Evolutionary conservation across 2,797 vertebrate species (phyloP).

Genomic region (Catostomus latipinnis): DNA sequence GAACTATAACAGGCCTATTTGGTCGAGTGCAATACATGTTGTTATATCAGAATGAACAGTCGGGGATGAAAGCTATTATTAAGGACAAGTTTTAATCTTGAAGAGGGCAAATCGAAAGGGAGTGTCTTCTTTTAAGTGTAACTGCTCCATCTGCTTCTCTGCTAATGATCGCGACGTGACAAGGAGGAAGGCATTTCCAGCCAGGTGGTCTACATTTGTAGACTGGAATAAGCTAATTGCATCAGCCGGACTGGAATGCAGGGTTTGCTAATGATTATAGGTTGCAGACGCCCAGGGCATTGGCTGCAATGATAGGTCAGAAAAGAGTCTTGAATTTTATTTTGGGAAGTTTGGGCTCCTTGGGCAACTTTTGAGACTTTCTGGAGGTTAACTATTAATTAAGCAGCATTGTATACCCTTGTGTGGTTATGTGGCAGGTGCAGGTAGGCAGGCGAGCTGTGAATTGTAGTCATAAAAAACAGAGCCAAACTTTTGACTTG

Average conservation of each 20-base stretch:
- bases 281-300: background rate
- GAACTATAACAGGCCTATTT: constrained; percentile 7
- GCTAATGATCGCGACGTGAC: constrained; percentile 2
- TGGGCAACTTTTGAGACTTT: background rate
- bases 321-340: background rate
- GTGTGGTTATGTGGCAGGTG: background rate
- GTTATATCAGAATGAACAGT: background rate
- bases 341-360: background rate
- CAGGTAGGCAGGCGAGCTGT: no score
- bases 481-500: no score
- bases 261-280: background rate
- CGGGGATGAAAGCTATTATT: background rate
- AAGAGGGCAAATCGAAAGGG: background rate
- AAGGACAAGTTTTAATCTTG: background rate
- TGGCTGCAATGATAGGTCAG: background rate
- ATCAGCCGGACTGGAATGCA: background rate
- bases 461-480: no score
- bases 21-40: background rate
- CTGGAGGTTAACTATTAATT: background rate
- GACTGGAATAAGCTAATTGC: background rate
- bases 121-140: constrained; percentile 9
- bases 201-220: constrained; percentile 3
- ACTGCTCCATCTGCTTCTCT: constrained; percentile 1
- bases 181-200: constrained; percentile 3
- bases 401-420: constrained; percentile 7